phyloP scores from a whole-genome alignment of 2,888 invertebrate genomes.

The Archips xylosteana region DNA sequence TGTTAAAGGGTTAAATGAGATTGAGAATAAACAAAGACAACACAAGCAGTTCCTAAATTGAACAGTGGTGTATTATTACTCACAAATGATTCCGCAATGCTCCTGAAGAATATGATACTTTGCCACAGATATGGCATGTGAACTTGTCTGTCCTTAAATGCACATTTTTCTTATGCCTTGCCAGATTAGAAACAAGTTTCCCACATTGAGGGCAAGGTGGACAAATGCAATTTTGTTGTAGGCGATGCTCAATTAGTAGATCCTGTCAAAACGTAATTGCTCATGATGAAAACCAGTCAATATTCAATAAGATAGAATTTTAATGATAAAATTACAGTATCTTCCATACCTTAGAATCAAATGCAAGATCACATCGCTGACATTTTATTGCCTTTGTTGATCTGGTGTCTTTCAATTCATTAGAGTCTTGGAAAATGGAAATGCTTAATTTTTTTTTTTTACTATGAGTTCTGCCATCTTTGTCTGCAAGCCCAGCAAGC shows the following conservation, averaged over 20 bases:
- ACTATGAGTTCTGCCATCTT: background rate
- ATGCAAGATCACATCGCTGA: constrained; percentile 47
- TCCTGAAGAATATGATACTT: constrained; percentile 48
- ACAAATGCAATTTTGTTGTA: constrained; percentile 41
- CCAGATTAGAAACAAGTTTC: constrained; percentile 49
- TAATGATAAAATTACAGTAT: background rate
- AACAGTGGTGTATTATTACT: background rate
- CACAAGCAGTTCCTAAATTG: background rate
- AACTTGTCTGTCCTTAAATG: constrained; percentile 45
- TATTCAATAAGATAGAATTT: background rate
- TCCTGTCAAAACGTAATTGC: constrained; percentile 35
- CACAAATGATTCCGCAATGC: constrained; percentile 49
- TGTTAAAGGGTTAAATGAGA: too few species aligned
- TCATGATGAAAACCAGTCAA: background rate
- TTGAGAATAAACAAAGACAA: background rate
- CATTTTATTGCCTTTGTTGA: constrained; percentile 45
- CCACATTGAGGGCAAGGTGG: constrained; percentile 49
- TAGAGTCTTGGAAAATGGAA: constrained; percentile 2
- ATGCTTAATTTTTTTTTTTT: background rate
- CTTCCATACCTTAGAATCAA: constrained; percentile 47
- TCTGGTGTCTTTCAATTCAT: background rate
- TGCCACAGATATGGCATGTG: constrained; percentile 52
- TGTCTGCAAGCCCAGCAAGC: constrained; percentile 13
- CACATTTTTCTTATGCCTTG: constrained; percentile 45
- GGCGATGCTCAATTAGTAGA: constrained; percentile 43